Conservation (phyloP, 2,888 invertebrate species). For the Polyommatus iphigenia region DNA sequence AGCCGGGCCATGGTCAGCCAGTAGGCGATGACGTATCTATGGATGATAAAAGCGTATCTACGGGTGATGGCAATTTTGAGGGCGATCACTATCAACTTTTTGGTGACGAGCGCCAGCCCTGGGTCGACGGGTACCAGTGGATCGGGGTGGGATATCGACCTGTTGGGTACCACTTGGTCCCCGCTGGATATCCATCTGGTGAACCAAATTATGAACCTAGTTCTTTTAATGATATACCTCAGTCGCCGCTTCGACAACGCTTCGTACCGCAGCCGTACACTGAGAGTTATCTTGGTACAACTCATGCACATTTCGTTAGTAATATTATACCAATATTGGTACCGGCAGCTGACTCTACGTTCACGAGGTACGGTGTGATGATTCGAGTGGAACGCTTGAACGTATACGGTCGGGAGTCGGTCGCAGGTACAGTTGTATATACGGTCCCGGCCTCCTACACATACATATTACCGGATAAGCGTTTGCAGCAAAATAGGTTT, state of each 20-base stretch:
- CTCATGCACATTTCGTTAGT: slow-evolving; percentile 23
- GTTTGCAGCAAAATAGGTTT: background rate
- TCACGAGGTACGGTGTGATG: background rate
- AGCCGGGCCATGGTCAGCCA: background rate
- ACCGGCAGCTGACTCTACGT: background rate
- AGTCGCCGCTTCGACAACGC: background rate
- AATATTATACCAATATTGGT: background rate
- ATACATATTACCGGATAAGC: background rate
- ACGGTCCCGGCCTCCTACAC: background rate
- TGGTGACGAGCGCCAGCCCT: background rate
- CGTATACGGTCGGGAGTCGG: background rate
- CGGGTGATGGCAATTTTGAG: background rate
- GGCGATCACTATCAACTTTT: background rate
- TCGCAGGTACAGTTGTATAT: background rate
- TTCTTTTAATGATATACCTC: background rate
- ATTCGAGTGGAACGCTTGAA: slow-evolving; percentile 9
- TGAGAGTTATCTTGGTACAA: slow-evolving; percentile 11
- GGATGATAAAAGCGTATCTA: slow-evolving; percentile 1
- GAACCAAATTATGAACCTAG: background rate
- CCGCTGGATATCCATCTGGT: background rate
- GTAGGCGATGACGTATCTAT: background rate
- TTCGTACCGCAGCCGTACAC: background rate
- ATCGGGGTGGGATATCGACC: background rate
- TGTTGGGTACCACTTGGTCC: background rate
- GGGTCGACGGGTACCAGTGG: background rate